Percentiles rank a stretch among this genome's conserved stretches.
Evolutionary conservation across 2,888 invertebrate species (phyloP).

Genomic region (Pterostichus niger): DNA sequence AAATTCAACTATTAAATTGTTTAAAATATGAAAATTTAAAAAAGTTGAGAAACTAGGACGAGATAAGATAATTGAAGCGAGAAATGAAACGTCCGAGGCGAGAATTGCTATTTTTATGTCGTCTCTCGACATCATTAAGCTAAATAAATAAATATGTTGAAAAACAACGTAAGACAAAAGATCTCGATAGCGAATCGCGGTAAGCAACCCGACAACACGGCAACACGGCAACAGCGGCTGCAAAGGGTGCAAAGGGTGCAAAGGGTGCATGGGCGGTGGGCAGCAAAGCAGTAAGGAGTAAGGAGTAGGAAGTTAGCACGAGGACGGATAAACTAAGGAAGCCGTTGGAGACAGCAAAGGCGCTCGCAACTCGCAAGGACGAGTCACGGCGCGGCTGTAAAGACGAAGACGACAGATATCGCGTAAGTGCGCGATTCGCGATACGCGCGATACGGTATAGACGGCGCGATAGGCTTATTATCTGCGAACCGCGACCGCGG

Average conservation of each 20-base stretch:
- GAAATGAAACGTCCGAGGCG: too few relatives aligned
- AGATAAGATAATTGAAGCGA: too few relatives aligned
- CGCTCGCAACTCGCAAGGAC: too few relatives aligned
- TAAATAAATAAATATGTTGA: not conserved
- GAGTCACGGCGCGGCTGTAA: not conserved
- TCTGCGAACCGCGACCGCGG: constrained; percentile 14
- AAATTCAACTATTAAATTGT: too few relatives aligned
- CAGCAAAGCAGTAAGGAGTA: constrained; percentile 1
- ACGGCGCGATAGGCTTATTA: constrained; percentile 57
- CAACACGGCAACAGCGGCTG: not conserved
- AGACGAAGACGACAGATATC: constrained; percentile 24
- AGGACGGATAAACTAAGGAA: constrained; percentile 12
- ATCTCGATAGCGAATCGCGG: not conserved
- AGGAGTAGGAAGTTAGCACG: constrained; percentile 8
- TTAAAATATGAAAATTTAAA: too few relatives aligned
- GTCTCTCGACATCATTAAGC: too few relatives aligned
- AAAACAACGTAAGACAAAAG: not conserved
- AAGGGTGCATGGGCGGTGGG: not conserved
- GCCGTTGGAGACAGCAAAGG: not conserved
- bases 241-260: too few relatives aligned
- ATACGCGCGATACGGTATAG: constrained; percentile 15
- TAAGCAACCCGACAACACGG: not conserved
- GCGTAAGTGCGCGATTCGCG: constrained; percentile 9
- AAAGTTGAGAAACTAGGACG: too few relatives aligned
- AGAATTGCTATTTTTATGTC: too few relatives aligned